phyloP scores from a whole-genome alignment of 2,797 vertebrate species.

The Lithobates sylvaticus region DNA sequence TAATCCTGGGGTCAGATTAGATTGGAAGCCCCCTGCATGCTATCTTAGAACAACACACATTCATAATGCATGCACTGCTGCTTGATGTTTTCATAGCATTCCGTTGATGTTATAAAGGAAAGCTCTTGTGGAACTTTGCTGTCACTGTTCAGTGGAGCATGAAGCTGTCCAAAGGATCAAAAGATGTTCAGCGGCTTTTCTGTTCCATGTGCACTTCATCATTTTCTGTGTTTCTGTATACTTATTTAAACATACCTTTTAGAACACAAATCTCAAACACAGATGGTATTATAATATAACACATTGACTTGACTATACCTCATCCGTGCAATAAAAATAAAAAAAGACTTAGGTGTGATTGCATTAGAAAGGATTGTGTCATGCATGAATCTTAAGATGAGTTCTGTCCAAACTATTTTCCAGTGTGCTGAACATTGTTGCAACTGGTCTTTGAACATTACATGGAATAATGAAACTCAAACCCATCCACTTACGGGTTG shows the following conservation, averaged over 20 bases:
- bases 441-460: too few species aligned
- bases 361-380: too few species aligned
- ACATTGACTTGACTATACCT: neutral
- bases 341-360: neutral
- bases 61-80: conserved; percentile 32
- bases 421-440: too few species aligned
- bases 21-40: conserved; percentile 5
- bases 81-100: conserved; percentile 19
- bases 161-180: conserved; percentile 26
- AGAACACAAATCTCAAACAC: neutral
- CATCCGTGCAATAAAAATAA: too few species aligned
- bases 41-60: conserved; percentile 15
- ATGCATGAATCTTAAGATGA: too few species aligned
- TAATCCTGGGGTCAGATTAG: conserved; percentile 9
- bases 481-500: too few species aligned
- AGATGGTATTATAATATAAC: neutral
- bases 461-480: too few species aligned
- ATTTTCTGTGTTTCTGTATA: neutral
- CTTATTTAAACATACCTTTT: neutral
- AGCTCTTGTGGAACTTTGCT: neutral
- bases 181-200: conserved; percentile 2
- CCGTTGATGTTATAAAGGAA: neutral
- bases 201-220: conserved; percentile 6
- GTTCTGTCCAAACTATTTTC: too few species aligned
- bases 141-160: conserved; percentile 17